Conservation (phyloP, 2,113 vertebrate species). For the Epinephelus lanceolatus region DNA sequence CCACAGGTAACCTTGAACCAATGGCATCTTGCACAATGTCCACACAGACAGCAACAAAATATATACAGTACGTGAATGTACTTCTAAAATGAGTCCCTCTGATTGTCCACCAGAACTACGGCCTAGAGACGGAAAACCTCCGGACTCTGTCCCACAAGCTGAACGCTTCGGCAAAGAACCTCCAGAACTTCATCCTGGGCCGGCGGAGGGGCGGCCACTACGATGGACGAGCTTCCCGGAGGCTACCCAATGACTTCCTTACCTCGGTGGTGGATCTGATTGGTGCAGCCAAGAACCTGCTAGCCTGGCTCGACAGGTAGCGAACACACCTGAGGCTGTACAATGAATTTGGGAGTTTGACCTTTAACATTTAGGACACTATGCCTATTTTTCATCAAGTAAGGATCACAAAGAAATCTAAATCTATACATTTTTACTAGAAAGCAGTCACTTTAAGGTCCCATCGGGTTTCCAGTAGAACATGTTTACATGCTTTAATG, state of each 20-base stretch:
- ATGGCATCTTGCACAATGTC: neutral
- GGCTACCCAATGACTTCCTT: conserved; percentile 91
- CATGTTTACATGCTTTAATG: no score
- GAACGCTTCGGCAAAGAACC: conserved; percentile 93
- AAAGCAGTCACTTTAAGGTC: neutral
- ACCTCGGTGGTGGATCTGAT: conserved; percentile 94
- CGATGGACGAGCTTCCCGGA: conserved; percentile 89
- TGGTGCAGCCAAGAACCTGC: conserved; percentile 91
- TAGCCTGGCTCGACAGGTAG: conserved; percentile 96
- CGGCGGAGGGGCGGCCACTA: conserved; percentile 92
- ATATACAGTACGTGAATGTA: neutral
- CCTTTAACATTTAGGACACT: neutral
- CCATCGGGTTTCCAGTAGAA: no score
- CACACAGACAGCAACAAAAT: neutral
- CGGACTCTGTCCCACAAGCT: conserved; percentile 92
- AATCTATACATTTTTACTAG: neutral
- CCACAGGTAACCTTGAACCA: neutral
- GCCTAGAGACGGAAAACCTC: conserved; percentile 93
- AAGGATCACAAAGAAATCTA: neutral
- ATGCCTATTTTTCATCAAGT: neutral
- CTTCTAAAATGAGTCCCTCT: conserved; percentile 10
- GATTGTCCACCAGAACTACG: conserved; percentile 88
- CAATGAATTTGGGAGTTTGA: neutral
- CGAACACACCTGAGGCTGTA: no score
- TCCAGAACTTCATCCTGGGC: conserved; percentile 93